These are phyloP conservation scores for Rhinolophus ferrumequinum DNA, from an alignment of 2,113 vertebrate genomes.

Conservation along the genomic window DNA sequence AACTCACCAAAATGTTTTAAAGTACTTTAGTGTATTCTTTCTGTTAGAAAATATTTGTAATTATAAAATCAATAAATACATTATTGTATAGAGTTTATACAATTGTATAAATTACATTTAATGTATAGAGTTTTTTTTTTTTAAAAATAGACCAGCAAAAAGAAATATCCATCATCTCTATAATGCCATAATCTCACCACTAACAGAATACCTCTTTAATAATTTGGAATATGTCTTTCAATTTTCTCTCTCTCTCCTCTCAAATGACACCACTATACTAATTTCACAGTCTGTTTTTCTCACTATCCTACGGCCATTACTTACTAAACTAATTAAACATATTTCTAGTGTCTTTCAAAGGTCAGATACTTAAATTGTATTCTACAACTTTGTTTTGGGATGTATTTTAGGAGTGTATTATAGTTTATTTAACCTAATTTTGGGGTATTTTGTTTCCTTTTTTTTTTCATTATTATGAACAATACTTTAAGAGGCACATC, in stretches of 20 bases:
- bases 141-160: background rate
- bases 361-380: background rate
- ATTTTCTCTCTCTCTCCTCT: background rate
- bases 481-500: background rate
- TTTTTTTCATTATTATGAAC: background rate
- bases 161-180: background rate
- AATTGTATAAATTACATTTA: background rate
- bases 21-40: background rate
- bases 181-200: background rate
- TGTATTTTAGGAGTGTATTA: background rate
- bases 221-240: background rate
- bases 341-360: background rate
- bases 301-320: background rate
- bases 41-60: slow-evolving; percentile 1
- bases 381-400: background rate
- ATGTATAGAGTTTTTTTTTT: background rate
- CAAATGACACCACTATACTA: background rate
- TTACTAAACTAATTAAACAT: background rate
- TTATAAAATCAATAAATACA: background rate
- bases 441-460: background rate
- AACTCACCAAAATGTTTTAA: background rate
- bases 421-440: background rate
- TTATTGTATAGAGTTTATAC: background rate
- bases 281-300: slow-evolving; percentile 21
- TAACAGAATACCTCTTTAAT: background rate